These are phyloP conservation scores for Malacoraja senta DNA, from an alignment of 2,797 vertebrate genomes.

Conservation along the genomic window DNA sequence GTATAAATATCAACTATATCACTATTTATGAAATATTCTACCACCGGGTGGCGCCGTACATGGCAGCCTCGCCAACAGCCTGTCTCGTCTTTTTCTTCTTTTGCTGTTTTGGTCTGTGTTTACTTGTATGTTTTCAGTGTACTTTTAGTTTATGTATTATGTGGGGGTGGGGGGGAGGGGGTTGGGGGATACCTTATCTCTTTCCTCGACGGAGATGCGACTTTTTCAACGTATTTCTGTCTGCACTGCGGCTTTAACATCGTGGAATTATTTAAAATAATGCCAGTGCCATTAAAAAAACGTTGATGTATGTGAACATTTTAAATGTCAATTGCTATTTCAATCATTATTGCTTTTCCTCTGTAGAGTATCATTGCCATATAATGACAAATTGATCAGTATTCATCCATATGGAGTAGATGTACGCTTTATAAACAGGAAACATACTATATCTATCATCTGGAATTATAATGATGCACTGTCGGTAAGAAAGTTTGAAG, in stretches of 20 bases:
- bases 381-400: constrained; percentile 66
- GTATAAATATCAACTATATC: neutral
- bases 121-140: too few species aligned
- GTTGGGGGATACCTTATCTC: too few species aligned
- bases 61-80: too few species aligned
- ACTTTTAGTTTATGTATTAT: too few species aligned
- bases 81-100: too few species aligned
- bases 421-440: constrained; percentile 57
- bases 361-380: constrained; percentile 62
- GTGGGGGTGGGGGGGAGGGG: too few species aligned
- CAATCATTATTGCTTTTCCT: constrained; percentile 34
- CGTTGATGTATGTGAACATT: neutral
- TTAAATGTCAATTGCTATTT: neutral
- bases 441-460: constrained; percentile 60
- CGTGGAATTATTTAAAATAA: neutral
- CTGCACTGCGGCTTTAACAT: too few species aligned
- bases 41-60: too few species aligned
- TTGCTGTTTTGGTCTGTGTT: too few species aligned
- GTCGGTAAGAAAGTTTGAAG: constrained; percentile 57
- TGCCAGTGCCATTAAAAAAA: neutral
- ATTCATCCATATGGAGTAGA: constrained; percentile 63
- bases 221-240: too few species aligned
- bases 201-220: too few species aligned
- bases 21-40: neutral
- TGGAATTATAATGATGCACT: constrained; percentile 59